Base-by-base conservation (phyloP, 2,888 invertebrate genomes). In the Chaitophorus viminalis region DNA sequence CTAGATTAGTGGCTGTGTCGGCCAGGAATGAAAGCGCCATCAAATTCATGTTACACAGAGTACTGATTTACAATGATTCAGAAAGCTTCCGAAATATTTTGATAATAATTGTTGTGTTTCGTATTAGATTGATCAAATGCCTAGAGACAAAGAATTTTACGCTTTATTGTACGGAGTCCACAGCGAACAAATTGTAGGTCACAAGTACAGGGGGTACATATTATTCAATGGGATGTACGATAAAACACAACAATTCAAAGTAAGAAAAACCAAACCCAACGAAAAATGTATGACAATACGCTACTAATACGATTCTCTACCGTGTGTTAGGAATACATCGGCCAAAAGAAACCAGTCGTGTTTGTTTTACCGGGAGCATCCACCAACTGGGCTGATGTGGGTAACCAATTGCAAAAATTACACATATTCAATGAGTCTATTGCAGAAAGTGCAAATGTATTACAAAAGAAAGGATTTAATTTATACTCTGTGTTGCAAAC, bases 301-400 rank as follows among this genome's bases (percentile, higher is more conserved):
- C 29, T 72, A 70, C 74, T 54, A 36, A 33, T n/a, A 74, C 33
- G 4, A 5, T 76, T n/a, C n/a, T n/a, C n/a, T 36, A n/a, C 18
- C 60, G n/a, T 39, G 29, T 54, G 21, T 54, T 89, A 91, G 90
- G 91, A 91, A 89, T 91, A 91, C 87, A 91, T 92, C 18, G 92
- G 93, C 25, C 95, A 95, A 74, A 93, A 94, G 89, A 94, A 96
- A 25, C 97, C 98, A 0, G 92, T 99, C 88, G 99, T 98, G 97
- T 99, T 94, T 92, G 94, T 99, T 89, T 99, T 98, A 92, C 96
- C 98, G 76, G 99, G 99, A 88, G 99, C 99, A 98, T 99, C 99
- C 17, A 95, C 96, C 65, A 99, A 99, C 92, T 99, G 99, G 98
- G 94, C 96, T 75, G 97, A 97, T 90, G 99, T 99, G 98, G 99